Evolutionary conservation across 2,113 vertebrate species (phyloP).

Genomic region (Podiceps cristatus): DNA sequence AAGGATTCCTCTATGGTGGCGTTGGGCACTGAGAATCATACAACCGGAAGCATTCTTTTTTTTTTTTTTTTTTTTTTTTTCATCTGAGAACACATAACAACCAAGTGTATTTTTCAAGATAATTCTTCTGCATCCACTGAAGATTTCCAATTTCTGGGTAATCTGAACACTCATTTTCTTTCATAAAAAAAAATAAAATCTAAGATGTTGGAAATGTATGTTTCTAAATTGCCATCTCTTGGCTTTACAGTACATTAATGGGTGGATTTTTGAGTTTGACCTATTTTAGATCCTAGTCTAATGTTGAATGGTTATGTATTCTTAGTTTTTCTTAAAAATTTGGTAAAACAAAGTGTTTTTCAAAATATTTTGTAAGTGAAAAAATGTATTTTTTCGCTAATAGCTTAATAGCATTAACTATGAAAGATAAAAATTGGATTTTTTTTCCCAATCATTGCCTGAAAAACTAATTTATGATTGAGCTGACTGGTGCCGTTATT

Average conservation of each 20-base stretch:
- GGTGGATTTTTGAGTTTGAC: not conserved
- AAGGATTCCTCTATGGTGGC: not conserved
- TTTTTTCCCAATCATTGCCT: slow-evolving; percentile 30
- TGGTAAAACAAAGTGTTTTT: not conserved
- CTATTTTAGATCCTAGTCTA: not conserved
- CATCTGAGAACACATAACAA: not conserved
- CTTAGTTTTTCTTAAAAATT: not conserved
- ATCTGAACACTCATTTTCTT: not conserved
- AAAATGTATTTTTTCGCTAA: not conserved
- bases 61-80: not conserved
- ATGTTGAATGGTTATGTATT: not conserved
- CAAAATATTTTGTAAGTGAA: not conserved
- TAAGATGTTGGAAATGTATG: not conserved
- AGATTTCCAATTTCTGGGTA: not conserved
- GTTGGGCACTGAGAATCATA: not conserved
- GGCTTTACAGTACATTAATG: accelerated
- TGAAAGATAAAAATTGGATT: not conserved
- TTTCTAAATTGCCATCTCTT: not conserved
- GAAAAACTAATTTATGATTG: not conserved
- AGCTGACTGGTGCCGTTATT: slow-evolving; percentile 43
- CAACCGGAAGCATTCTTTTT: not conserved
- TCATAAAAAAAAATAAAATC: not conserved
- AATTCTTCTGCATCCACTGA: not conserved
- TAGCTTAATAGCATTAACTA: not conserved
- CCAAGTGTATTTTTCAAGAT: not conserved